Base-by-base conservation (phyloP, 37 sponge, comb jelly and placozoan species). In the Petrosia ficiformis region DNA sequence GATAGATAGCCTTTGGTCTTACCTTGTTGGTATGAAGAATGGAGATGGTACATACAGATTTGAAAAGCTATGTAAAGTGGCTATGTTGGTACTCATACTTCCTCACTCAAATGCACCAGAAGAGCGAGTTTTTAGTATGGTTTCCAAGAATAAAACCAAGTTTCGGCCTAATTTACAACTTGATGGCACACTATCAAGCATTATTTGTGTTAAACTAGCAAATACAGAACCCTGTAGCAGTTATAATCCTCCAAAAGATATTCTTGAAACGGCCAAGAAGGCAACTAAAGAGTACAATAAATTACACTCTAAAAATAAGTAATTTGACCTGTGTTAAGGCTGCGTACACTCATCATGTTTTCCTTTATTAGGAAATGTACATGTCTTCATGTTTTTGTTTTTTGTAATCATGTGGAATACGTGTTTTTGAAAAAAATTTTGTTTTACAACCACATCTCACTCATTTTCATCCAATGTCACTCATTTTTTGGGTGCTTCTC, bases 21-120 rank as follows among this genome's bases (percentile, higher is more conserved):
- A 57, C 31, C 44, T 76, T 14, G 34, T 28, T 22, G n/a, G 21
- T 57, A 28, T 48, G 22, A 63, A 61, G 43, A 42, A 43, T 75
- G 8, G n/a, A 28, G 3, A 2, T 32, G 44, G 41, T 26, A 65
- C 65, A 68, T 30, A 1, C 3, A 1, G 2, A 21, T 75, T 58
- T 33, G 36, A 16, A 59, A 39, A 39, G 40, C 52, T 77, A 56
- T n/a, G 32, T 65, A 38, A 77, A 67, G 77, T 77, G 38, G 54
- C 77, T 4, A 64, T 40, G 42, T 29, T 66, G 24, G 77, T 77
- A 30, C 34, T 77, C 16, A 33, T 66, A 31, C 64, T 77, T 41
- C 77, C 77, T 42, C 77, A 77, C 36, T 65, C 77, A n/a, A 77
- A 79, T 79, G 80, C 80, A 71, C 32, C 71, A 61, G 80, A 79